Percentiles rank a stretch among this genome's conserved stretches.
These are phyloP conservation scores for Brachypodius melanocephalos DNA, from an alignment of 2,113 vertebrate genomes.

Conservation along the genomic window DNA sequence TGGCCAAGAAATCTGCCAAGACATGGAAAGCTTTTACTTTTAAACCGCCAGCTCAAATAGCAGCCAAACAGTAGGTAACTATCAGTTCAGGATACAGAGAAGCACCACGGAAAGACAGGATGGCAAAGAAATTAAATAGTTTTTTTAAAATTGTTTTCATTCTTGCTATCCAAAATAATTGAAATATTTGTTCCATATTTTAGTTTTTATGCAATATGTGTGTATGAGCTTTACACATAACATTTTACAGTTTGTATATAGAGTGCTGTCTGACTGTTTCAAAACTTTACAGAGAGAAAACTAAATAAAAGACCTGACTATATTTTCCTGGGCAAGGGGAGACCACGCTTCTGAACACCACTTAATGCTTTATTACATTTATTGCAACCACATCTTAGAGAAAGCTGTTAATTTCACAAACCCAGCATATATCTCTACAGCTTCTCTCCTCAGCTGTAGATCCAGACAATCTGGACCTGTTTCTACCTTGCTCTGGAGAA, in stretches of 20 bases:
- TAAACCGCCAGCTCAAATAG: not conserved
- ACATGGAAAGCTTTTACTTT: not conserved
- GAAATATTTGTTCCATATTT: not conserved
- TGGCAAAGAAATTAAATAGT: not conserved
- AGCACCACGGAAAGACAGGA: rapidly evolving
- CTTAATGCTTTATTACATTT: not conserved
- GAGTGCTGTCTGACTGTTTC: not conserved
- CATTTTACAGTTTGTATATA: not conserved
- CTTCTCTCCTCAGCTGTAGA: not conserved
- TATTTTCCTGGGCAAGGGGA: not conserved
- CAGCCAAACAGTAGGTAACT: not conserved
- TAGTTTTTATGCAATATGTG: not conserved
- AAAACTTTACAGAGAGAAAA: not conserved
- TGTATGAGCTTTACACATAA: not conserved
- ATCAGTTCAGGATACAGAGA: not conserved
- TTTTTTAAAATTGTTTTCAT: not conserved
- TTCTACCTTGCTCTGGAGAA: not conserved
- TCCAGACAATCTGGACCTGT: not conserved
- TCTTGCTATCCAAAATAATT: not conserved
- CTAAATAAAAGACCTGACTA: not conserved
- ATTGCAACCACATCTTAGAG: not conserved
- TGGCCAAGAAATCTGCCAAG: not conserved
- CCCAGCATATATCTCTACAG: not conserved
- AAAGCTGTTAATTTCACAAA: not conserved
- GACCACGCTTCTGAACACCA: not conserved